Evolutionary conservation across 2,113 vertebrate genomes (phyloP).

Genomic region (Etheostoma cragini): DNA sequence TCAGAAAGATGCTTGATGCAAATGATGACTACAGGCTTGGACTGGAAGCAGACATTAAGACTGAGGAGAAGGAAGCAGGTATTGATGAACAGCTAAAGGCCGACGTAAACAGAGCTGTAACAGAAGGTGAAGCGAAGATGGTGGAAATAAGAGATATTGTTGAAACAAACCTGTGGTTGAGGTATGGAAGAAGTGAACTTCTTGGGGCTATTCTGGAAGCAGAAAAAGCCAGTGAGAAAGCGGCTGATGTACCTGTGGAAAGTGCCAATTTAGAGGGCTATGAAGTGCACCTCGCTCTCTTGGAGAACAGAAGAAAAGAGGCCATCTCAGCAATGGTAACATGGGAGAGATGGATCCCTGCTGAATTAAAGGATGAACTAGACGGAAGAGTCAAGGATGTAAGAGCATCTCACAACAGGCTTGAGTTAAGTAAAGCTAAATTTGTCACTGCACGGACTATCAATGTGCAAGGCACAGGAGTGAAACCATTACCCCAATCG

Average conservation of each 20-base stretch:
- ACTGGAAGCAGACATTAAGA: background rate
- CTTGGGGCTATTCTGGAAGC: background rate
- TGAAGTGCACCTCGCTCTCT: background rate
- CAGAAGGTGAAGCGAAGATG: background rate
- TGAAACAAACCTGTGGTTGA: background rate
- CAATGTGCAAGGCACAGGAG: background rate
- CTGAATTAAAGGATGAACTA: background rate
- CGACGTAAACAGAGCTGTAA: background rate
- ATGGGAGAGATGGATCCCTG: conserved; percentile 8
- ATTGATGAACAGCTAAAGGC: background rate
- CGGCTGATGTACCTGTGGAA: background rate
- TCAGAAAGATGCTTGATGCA: background rate
- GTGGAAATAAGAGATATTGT: background rate
- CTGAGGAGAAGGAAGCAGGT: background rate
- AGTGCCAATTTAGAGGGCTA: conserved; percentile 10
- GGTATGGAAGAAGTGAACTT: background rate
- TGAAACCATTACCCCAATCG: background rate
- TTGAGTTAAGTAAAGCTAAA: conserved; percentile 5
- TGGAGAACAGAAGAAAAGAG: background rate
- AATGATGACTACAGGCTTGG: background rate
- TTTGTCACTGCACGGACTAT: background rate
- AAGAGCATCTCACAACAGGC: background rate
- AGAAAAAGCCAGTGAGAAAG: background rate
- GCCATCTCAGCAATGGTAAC: background rate
- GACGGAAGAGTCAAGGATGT: background rate